Percentiles rank a stretch among this genome's conserved stretches.
phyloP scores from a whole-genome alignment of 1,140 invertebrate species.

The Drosophila mauritiana region DNA sequence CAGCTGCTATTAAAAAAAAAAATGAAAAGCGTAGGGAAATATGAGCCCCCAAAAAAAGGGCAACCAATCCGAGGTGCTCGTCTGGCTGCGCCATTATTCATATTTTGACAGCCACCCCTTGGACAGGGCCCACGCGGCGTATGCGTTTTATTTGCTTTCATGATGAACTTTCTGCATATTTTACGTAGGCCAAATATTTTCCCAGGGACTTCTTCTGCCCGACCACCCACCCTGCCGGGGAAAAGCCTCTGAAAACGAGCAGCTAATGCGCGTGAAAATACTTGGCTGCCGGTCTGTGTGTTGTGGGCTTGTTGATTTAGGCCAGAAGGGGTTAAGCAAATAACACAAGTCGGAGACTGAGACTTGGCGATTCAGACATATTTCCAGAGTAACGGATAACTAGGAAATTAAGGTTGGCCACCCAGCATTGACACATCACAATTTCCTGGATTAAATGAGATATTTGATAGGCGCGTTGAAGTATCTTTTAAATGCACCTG shows the following conservation, averaged over 20 bases:
- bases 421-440: constrained; percentile 18
- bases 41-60: constrained; percentile 24
- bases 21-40: constrained; percentile 4
- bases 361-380: constrained; percentile 17
- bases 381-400: constrained; percentile 8
- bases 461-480: constrained; percentile 5
- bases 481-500: background rate
- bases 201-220: constrained; percentile 7
- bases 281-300: constrained; percentile 24
- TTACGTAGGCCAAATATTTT: constrained; percentile 59
- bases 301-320: constrained; percentile 31
- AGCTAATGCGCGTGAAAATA: constrained; percentile 64
- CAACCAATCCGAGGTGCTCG: constrained; percentile 28
- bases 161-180: constrained; percentile 71
- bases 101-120: constrained; percentile 68
- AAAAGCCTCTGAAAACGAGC: constrained; percentile 45
- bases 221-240: background rate
- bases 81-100: constrained; percentile 68
- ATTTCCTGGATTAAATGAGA: constrained; percentile 17
- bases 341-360: constrained; percentile 9
- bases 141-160: constrained; percentile 81
- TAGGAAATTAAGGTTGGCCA: too few relatives aligned
- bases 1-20: constrained; percentile 66
- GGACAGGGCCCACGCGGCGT: constrained; percentile 60
- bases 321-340: constrained; percentile 24